Percentiles rank a stretch among this genome's conserved stretches.
Conservation (phyloP, 2,888 invertebrate species). For the Psococerastis gibbosa region DNA sequence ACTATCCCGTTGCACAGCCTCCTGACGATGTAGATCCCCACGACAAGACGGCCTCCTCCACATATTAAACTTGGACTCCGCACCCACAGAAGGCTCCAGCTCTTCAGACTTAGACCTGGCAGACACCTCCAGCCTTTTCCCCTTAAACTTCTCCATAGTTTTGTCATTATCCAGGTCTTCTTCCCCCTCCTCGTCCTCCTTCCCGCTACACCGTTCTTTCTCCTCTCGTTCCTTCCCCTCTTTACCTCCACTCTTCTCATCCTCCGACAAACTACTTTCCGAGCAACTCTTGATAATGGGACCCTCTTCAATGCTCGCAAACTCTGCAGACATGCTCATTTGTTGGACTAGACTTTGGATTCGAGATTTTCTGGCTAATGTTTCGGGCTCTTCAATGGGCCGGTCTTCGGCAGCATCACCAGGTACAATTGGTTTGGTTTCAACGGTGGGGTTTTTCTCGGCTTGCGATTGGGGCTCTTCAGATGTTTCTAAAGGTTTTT, state of each 20-base stretch:
- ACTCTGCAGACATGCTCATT: constrained; percentile 52
- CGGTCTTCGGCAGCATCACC: constrained; percentile 28
- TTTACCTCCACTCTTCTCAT: constrained; percentile 40
- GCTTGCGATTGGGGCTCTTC: constrained; percentile 14
- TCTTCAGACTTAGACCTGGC: not conserved
- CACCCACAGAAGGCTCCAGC: not conserved
- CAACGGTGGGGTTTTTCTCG: not conserved
- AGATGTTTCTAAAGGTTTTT: constrained; percentile 18
- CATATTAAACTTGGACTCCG: not conserved
- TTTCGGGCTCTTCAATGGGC: constrained; percentile 28
- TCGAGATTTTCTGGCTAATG: constrained; percentile 32
- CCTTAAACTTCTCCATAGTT: not conserved
- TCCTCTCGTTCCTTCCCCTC: constrained; percentile 47
- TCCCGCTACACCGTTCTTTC: constrained; percentile 51
- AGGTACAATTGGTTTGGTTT: constrained; percentile 6
- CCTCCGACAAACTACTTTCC: constrained; percentile 69
- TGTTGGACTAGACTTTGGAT: constrained; percentile 55
- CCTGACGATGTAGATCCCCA: constrained; percentile 8
- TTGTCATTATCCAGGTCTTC: not conserved
- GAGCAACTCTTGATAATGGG: constrained; percentile 63
- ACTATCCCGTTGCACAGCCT: not conserved
- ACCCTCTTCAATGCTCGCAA: constrained; percentile 22
- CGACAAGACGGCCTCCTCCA: constrained; percentile 4
- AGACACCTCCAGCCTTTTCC: no score
- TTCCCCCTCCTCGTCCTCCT: constrained; percentile 28